Conservation (phyloP, 2,888 invertebrate genomes). For the Tachina lurida region DNA sequence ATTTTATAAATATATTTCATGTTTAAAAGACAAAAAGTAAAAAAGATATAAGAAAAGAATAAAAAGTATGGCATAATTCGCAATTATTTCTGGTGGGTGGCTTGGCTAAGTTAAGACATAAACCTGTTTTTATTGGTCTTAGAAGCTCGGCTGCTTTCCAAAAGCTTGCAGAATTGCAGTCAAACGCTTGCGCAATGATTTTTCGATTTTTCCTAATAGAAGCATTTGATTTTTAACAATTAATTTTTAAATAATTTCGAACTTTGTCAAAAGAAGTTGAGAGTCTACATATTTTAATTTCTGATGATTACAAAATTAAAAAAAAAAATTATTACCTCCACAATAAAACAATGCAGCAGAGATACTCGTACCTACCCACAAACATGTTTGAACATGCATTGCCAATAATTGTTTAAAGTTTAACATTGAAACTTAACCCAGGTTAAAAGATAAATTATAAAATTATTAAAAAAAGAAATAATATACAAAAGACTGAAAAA, state of each 20-base stretch:
- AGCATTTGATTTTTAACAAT: no score
- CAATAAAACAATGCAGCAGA: no score
- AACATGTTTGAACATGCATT: background rate
- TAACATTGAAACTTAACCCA: conserved; percentile 56
- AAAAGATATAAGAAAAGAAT: background rate
- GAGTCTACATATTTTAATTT: no score
- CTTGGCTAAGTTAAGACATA: background rate
- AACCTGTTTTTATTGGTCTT: background rate
- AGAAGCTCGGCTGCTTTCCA: background rate
- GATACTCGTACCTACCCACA: no score
- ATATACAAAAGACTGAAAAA: conserved; percentile 33
- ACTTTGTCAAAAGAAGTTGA: no score
- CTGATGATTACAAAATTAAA: no score
- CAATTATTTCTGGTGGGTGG: background rate
- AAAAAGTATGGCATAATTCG: background rate
- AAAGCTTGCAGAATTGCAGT: no score
- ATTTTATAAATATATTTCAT: conserved; percentile 16
- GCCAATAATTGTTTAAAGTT: conserved; percentile 25
- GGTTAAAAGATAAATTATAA: conserved; percentile 13
- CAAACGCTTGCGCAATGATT: no score
- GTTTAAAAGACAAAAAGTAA: background rate
- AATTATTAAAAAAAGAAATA: background rate
- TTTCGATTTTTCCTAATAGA: no score
- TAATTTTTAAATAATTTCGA: no score
- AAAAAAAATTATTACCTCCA: no score